Base-by-base conservation (phyloP, 2,888 invertebrate genomes). In the Drosophila melanosoma region DNA sequence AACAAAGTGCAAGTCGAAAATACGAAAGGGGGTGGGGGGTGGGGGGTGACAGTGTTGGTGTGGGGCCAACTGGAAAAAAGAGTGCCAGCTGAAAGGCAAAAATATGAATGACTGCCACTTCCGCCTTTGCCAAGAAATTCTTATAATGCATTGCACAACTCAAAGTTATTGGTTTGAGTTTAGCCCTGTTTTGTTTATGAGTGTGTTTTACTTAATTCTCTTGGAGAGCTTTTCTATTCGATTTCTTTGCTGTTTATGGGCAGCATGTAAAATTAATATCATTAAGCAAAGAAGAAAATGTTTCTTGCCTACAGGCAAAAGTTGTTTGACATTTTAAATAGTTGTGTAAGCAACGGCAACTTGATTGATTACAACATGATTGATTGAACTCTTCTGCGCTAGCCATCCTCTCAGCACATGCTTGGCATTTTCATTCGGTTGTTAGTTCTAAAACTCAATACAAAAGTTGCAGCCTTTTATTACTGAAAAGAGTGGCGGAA, bases 321-420 rank as follows among this genome's bases (percentile, higher is more conserved):
- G 11, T 36, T 67, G 54, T 57, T 74, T 85, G 90, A 89, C 80
- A 85, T 80, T 85, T 89, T 77, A 80, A 88, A 69, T 56, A 71
- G 64, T 64, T 48, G 48, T 52, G 56, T 61, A 57, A 40, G 64
- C 70, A 76, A 58, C 58, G 70, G 77, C 51, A 76, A 69, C 67
- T 86, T 86, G 89, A 90, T 88, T 86, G 86, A 86, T 86, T 86
- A 69, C 83, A 79, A 62, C 58, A 58, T 73, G 81, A 89, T 87
- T 85, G 88, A 85, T 89, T 80, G 72, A 68, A 60, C 45, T 45
- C 29, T 29, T 29, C 29, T 5, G 29, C 29, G 29, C 29, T 29
- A 29, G 29, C 38, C 49, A 10, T 48, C 15, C 42, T 20, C 45
- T 45, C 23, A 1, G 8, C 45, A 23, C 45, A 23, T 45, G 45